Evolutionary conservation across 2,888 invertebrate species (phyloP).

Genomic region (Neuroscelio doddi): DNA sequence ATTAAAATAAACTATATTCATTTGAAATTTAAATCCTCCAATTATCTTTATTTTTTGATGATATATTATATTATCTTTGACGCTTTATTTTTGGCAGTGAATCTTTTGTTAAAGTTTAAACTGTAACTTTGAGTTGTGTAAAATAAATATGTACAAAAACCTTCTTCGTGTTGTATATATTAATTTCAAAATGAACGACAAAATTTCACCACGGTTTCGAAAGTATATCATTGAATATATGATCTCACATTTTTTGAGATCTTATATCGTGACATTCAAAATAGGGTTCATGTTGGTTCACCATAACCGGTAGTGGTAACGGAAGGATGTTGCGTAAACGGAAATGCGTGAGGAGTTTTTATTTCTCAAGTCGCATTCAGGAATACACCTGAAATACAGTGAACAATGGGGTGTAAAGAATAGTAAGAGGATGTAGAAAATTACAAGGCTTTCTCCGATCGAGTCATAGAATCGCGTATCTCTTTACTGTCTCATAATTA

Average conservation of each 20-base stretch:
- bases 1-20: too few species aligned
- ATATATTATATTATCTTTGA: too few species aligned
- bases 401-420: slow-evolving; percentile 56
- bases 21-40: too few species aligned
- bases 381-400: slow-evolving; percentile 60
- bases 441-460: slow-evolving; percentile 53
- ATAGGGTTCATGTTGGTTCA: slow-evolving; percentile 27
- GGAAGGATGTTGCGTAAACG: slow-evolving; percentile 70
- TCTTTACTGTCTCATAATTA: slow-evolving; percentile 40
- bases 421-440: slow-evolving; percentile 62
- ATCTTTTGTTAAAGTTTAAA: too few species aligned
- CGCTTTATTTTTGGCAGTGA: too few species aligned
- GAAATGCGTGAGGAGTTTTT: slow-evolving; percentile 63
- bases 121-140: too few species aligned
- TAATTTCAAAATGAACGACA: too few species aligned
- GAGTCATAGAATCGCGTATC: slow-evolving; percentile 43
- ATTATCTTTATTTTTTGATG: too few species aligned
- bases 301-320: slow-evolving; percentile 52
- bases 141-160: too few species aligned
- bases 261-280: slow-evolving; percentile 37
- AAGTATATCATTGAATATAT: slow-evolving; percentile 16
- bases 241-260: slow-evolving; percentile 2
- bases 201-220: not conserved
- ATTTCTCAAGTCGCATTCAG: slow-evolving; percentile 59
- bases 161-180: too few species aligned